phyloP scores from a whole-genome alignment of 2,797 vertebrate genomes.

The Tenualosa thibaudeaui region DNA sequence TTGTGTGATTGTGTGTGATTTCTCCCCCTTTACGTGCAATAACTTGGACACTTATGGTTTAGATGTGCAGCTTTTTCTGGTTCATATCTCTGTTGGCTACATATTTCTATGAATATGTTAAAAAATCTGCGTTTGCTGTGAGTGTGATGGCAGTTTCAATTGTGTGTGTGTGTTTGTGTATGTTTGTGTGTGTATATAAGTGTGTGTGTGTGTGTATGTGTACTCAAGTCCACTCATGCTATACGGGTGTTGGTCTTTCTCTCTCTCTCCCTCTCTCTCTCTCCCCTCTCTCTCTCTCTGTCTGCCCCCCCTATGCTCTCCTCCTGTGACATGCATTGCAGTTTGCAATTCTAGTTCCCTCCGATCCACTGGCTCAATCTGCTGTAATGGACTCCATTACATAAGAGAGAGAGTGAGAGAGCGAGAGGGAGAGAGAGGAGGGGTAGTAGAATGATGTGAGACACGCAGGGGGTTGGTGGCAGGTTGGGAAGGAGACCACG shows the following conservation, averaged over 20 bases:
- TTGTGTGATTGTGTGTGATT: background rate
- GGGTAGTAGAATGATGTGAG: conserved; percentile 9
- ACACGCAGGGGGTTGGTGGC: background rate
- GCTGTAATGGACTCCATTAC: conserved; percentile 53
- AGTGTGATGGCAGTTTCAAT: too few relatives aligned
- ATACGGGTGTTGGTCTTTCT: too few relatives aligned
- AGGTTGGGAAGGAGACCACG: too few relatives aligned
- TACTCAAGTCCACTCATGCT: background rate
- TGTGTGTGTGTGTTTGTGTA: background rate
- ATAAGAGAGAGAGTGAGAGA: conserved; percentile 25
- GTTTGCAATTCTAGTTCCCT: conserved; percentile 27
- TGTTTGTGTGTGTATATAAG: background rate
- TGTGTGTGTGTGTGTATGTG: background rate
- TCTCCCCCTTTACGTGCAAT: background rate
- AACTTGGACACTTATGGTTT: background rate
- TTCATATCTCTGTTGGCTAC: background rate
- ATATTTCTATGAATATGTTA: background rate
- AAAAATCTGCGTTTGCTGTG: background rate
- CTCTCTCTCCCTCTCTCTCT: too few relatives aligned
- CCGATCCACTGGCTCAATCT: conserved; percentile 34
- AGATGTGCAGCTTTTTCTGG: background rate
- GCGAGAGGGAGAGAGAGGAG: conserved; percentile 4
- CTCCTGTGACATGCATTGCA: conserved; percentile 31
- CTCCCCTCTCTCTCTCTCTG: background rate
- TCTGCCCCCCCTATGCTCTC: background rate